Percentiles rank a stretch among this genome's conserved stretches.
These are phyloP conservation scores for Drosophila sturtevanti DNA, from an alignment of 1,140 invertebrate species.

Conservation along the genomic window DNA sequence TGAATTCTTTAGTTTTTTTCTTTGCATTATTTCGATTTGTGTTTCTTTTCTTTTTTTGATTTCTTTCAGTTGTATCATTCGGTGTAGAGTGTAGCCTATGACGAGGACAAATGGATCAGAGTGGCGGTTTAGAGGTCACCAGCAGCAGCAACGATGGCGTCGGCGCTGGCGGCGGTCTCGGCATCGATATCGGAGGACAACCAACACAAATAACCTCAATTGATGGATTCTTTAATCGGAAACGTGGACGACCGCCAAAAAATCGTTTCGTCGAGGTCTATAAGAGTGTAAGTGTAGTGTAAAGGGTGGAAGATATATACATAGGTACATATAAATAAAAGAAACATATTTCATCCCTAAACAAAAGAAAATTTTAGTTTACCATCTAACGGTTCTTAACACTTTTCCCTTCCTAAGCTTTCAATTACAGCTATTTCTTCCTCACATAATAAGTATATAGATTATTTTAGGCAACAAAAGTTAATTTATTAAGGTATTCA, in stretches of 20 bases:
- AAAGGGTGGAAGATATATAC: no score
- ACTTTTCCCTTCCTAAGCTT: no score
- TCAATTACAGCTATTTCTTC: no score
- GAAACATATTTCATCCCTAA: no score
- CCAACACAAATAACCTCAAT: conserved; percentile 78
- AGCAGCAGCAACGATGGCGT: conserved; percentile 19
- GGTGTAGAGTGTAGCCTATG: conserved; percentile 12
- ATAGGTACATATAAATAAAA: background rate
- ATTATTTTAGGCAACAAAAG: no score
- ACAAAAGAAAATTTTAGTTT: no score
- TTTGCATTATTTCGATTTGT: background rate
- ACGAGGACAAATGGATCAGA: conserved; percentile 37
- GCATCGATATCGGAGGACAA: background rate
- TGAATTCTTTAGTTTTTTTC: conserved; percentile 3
- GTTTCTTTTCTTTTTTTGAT: background rate
- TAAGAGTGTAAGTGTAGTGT: conserved; percentile 86
- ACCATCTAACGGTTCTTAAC: no score
- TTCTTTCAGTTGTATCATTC: background rate
- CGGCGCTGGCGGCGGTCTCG: background rate
- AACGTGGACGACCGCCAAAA: conserved; percentile 95
- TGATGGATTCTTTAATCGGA: conserved; percentile 88
- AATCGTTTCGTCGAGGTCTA: conserved; percentile 95
- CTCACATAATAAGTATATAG: no score
- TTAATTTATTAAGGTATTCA: no score
- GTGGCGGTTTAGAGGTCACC: conserved; percentile 23